phyloP scores from a whole-genome alignment of 1,140 invertebrate genomes.

The Caenorhabditis remanei region DNA sequence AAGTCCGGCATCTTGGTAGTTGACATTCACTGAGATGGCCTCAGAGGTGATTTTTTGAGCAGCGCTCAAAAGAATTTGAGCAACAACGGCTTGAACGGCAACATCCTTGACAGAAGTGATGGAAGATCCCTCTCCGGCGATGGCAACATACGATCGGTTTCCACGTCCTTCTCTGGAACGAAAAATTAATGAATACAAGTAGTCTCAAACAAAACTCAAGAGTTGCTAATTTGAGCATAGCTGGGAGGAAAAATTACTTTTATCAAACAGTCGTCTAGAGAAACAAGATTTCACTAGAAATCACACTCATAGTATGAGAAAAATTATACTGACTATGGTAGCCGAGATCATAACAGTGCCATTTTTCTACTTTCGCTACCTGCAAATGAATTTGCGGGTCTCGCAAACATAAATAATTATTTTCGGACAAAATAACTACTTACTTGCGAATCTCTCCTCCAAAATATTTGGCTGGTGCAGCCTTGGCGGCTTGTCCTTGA shows the following conservation, averaged over 20 bases:
- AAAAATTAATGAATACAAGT: not conserved
- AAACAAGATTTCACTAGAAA: no score
- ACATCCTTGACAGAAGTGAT: constrained; percentile 71
- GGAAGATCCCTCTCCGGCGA: constrained; percentile 73
- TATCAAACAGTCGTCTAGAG: no score
- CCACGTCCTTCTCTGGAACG: constrained; percentile 8
- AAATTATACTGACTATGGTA: no score
- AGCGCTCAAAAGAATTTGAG: constrained; percentile 58
- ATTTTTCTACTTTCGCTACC: no score
- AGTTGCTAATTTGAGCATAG: no score
- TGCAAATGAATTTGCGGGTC: constrained; percentile 65
- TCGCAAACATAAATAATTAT: not conserved
- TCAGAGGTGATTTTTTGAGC: constrained; percentile 64
- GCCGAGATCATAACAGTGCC: no score
- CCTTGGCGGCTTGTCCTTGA: constrained; percentile 63
- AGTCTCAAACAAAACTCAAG: no score
- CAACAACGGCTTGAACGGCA: constrained; percentile 71
- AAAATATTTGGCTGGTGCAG: constrained; percentile 68
- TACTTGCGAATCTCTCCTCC: constrained; percentile 71
- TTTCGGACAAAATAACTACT: not conserved
- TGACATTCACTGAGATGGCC: constrained; percentile 71
- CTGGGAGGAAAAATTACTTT: no score
- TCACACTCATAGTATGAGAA: no score
- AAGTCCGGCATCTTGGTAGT: constrained; percentile 72
- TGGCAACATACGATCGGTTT: constrained; percentile 63